Evolutionary conservation across 2,797 vertebrate species (phyloP), one percentile per base, ranked within the genome.

Genomic region (Diplodus puntazzo): DNA sequence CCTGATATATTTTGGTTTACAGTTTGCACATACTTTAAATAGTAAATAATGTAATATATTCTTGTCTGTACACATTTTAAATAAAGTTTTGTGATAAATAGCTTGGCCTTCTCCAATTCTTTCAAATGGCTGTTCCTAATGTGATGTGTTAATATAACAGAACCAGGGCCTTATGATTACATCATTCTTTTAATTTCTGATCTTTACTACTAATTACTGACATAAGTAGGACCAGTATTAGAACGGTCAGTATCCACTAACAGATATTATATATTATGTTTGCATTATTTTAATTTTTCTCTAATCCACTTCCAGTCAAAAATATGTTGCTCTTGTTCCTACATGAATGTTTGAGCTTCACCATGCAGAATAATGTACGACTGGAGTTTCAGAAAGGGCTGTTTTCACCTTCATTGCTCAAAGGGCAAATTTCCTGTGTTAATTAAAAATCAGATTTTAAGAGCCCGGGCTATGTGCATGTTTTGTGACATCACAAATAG

Each of bases 61-160:
- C 53, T 76, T 52, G 45, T 78, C 58, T 81, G 84, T 92, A 91
- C 83, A 92, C 88, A 86, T 91, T 94, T 94, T 83, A 87, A 95
- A 94, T 95, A 95, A 95, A 94, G 80, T 69, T 89, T 88, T 75
- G 77, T 89, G 70, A 81, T 88, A 80, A 80, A 75, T 87, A 70
- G 3, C 30, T 60, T 61, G 64, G 16, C 1, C 57, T 48, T 34
- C 25, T 43, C 18, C 5, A 20, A 3, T 81, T 0, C 45, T 63
- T 69, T 53, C 2, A 23, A 21, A 46, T 10, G 67, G 17, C 20
- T 55, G 27, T 68, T 67, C 42, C 42, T 48, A 8, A 23, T 49
- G 17, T 39, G 13, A 13, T 34, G 11, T 52, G 12, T 25, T 25
- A 23, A 23, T 45, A 10, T 42, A 16, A 53, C 20, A n/a, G 30